Conservation (phyloP, 1,140 invertebrate species). For the Pectinophora gossypiella region DNA sequence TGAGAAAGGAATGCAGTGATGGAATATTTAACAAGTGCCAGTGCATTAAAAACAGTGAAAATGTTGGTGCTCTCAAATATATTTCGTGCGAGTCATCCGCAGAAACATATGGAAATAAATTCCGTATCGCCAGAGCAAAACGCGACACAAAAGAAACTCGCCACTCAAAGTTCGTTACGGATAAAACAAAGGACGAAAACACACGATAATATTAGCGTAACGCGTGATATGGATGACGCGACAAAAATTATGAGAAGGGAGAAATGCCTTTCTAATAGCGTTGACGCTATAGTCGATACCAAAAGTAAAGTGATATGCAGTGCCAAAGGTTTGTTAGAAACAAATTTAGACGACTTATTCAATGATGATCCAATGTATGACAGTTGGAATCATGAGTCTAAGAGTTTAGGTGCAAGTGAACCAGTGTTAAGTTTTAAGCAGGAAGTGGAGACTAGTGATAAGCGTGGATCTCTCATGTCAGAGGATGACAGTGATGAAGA, state of each 20-base stretch:
- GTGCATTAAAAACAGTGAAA: conserved; percentile 64
- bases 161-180: conserved; percentile 49
- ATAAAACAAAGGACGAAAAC: conserved; percentile 56
- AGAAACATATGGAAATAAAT: conserved; percentile 38
- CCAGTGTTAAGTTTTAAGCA: conserved; percentile 50
- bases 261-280: conserved; percentile 56
- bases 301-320: conserved; percentile 68
- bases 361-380: conserved; percentile 48
- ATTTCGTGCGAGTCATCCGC: conserved; percentile 53
- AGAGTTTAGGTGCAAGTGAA: conserved; percentile 61
- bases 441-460: conserved; percentile 22
- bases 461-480: conserved; percentile 53
- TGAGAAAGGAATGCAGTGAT: conserved; percentile 70
- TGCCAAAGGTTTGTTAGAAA: conserved; percentile 74
- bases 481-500: conserved; percentile 56
- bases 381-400: conserved; percentile 41
- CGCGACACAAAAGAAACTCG: conserved; percentile 29
- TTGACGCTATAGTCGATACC: conserved; percentile 55
- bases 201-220: conserved; percentile 37
- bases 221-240: conserved; percentile 29
- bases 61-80: conserved; percentile 69
- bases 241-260: conserved; percentile 35
- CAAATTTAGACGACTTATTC: conserved; percentile 69
- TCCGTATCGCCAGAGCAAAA: conserved; percentile 29
- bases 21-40: conserved; percentile 59